Conservation (phyloP, 2,113 vertebrate genomes). For the Bubo scandiacus region DNA sequence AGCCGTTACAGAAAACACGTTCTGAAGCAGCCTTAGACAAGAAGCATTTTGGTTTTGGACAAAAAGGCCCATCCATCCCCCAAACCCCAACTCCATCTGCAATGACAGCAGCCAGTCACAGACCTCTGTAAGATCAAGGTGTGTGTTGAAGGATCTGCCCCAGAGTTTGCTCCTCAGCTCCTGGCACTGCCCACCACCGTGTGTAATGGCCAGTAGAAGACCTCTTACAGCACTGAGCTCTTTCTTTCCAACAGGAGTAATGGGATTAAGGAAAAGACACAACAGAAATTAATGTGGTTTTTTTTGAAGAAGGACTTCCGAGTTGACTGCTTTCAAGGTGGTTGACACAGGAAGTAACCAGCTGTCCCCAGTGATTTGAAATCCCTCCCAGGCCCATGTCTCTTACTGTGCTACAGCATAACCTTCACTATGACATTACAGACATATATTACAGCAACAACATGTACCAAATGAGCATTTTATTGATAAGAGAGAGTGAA, state of each 20-base stretch:
- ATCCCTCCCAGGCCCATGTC: not conserved
- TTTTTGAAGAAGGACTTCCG: not conserved
- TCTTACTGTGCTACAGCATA: accelerated
- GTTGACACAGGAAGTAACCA: not conserved
- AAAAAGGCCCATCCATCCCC: not conserved
- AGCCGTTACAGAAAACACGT: not conserved
- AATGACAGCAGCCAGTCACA: accelerated
- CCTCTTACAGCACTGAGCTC: not conserved
- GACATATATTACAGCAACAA: not conserved
- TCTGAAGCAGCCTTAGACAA: not conserved
- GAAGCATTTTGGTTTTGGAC: not conserved
- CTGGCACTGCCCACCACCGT: not conserved
- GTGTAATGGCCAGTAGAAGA: not conserved
- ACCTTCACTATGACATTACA: not conserved
- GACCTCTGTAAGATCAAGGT: not conserved
- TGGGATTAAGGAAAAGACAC: not conserved
- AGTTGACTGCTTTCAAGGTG: not conserved
- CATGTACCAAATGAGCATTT: not conserved
- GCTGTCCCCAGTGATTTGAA: not conserved
- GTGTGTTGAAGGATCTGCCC: not conserved
- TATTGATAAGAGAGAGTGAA: not conserved
- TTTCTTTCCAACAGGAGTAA: not conserved
- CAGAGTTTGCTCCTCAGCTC: not conserved
- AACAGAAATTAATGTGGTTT: not conserved
- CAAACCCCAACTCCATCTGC: not conserved